Conservation (phyloP, 2,888 invertebrate species). For the Drosophila pseudotakahashii region DNA sequence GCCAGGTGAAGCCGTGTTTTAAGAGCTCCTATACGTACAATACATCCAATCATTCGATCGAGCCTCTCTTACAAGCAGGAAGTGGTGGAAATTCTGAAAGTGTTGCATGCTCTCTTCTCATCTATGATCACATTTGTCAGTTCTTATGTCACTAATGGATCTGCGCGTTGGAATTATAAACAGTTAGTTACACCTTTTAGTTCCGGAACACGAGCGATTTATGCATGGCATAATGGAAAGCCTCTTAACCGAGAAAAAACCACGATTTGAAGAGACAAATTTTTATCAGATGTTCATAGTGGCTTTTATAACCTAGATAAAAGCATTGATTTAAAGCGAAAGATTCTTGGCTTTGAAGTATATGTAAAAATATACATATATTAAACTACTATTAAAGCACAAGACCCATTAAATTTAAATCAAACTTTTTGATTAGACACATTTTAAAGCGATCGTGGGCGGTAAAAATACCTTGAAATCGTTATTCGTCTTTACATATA, state of each 20-base stretch:
- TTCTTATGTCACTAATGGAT: constrained; percentile 28
- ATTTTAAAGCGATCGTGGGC: too few relatives aligned
- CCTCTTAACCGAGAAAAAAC: constrained; percentile 2
- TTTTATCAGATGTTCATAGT: not conserved
- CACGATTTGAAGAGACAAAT: not conserved
- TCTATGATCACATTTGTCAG: constrained; percentile 19
- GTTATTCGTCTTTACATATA: too few relatives aligned
- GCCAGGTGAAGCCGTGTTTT: constrained; percentile 27
- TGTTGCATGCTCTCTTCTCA: constrained; percentile 4
- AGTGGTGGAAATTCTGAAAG: constrained; percentile 7
- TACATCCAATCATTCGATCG: constrained; percentile 1
- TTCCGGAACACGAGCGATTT: constrained; percentile 33
- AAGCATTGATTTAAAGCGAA: not conserved
- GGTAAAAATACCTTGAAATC: too few relatives aligned
- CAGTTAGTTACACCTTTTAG: constrained; percentile 41
- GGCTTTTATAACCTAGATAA: constrained; percentile 5
- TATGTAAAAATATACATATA: too few relatives aligned
- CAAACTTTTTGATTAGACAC: too few relatives aligned
- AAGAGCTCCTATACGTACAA: not conserved
- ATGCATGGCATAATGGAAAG: constrained; percentile 1
- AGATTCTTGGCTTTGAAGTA: not conserved
- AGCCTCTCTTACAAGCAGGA: constrained; percentile 29
- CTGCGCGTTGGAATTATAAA: constrained; percentile 8
- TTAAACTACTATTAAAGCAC: too few relatives aligned
- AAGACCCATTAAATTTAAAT: too few relatives aligned